Evolutionary conservation across 2,797 vertebrate species (phyloP).

Genomic region (Lophotriccus pileatus): DNA sequence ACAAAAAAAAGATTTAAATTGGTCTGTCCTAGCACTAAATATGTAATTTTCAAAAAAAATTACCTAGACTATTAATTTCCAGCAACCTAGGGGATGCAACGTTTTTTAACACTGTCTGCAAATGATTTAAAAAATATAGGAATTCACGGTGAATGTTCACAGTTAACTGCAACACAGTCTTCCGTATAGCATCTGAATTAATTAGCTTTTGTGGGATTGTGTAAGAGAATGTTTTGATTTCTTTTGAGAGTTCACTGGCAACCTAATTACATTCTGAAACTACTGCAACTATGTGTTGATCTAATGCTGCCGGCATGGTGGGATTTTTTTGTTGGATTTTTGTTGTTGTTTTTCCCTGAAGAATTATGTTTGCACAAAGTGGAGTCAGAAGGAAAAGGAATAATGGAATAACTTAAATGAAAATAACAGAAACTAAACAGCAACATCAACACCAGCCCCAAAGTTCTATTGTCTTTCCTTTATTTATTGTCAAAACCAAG

Average conservation of each 20-base stretch:
- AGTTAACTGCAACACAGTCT: neutral
- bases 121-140: neutral
- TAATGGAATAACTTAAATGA: neutral
- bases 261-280: neutral
- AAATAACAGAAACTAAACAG: neutral
- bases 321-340: neutral
- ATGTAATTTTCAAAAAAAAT: neutral
- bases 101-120: neutral
- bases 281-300: neutral
- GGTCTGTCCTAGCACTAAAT: neutral
- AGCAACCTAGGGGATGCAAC: neutral
- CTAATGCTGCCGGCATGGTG: neutral
- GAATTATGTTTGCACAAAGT: neutral
- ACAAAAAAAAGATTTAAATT: neutral
- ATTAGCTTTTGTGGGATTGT: slow-evolving; percentile 8
- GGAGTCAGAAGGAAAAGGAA: neutral
- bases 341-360: neutral
- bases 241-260: slow-evolving; percentile 36
- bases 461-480: neutral
- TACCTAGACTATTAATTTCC: neutral
- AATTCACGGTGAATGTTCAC: neutral
- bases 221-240: slow-evolving; percentile 30
- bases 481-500: neutral
- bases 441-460: rapidly evolving
- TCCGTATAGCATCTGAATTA: neutral